Evolutionary conservation across 2,888 invertebrate genomes (phyloP).

Genomic region (Diplazon laetatorius): DNA sequence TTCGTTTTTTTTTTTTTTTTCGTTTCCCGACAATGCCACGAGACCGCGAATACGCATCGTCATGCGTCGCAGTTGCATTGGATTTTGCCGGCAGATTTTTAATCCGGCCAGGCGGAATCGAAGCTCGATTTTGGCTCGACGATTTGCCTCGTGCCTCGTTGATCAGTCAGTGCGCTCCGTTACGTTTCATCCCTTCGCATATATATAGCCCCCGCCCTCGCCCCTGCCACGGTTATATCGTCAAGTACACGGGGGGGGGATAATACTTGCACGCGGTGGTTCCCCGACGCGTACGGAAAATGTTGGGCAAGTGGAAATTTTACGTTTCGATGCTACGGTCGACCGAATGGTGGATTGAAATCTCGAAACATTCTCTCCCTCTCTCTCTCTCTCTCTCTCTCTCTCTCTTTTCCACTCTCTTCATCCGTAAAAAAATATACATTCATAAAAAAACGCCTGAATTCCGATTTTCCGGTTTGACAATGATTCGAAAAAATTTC

Average conservation of each 20-base stretch:
- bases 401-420: too few relatives aligned
- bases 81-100: constrained; percentile 45
- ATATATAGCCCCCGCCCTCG: background rate
- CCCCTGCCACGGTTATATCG: background rate
- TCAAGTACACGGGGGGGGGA: constrained; percentile 16
- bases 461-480: too few relatives aligned
- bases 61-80: constrained; percentile 24
- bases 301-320: background rate
- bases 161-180: constrained; percentile 37
- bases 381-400: too few relatives aligned
- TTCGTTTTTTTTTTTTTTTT: constrained; percentile 1
- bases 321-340: background rate
- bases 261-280: constrained; percentile 34
- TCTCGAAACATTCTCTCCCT: background rate
- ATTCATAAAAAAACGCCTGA: too few relatives aligned
- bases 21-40: background rate
- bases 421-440: too few relatives aligned
- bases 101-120: constrained; percentile 44
- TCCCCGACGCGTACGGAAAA: background rate
- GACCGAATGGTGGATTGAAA: background rate
- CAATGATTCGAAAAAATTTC: background rate
- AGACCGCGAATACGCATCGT: constrained; percentile 6
- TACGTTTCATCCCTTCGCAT: constrained; percentile 31
- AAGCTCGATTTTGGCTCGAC: constrained; percentile 36
- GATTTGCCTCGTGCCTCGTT: constrained; percentile 46